Evolutionary conservation across 1,140 invertebrate genomes (phyloP).

Genomic region (Teleopsis dalmanni): DNA sequence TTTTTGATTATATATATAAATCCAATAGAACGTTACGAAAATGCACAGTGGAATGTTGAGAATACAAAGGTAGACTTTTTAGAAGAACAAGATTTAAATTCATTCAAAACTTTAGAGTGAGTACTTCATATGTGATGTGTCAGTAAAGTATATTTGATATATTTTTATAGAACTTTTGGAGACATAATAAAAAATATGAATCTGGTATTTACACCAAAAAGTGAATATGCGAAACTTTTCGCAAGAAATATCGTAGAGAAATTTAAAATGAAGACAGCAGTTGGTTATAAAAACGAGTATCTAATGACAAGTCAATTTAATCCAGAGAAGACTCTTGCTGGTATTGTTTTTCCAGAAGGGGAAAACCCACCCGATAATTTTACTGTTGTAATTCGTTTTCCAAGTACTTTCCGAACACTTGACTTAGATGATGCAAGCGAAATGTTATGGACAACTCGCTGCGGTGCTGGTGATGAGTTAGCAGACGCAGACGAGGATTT

Average conservation of each 20-base stretch:
- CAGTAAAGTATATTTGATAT: too few relatives aligned
- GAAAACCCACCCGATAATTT: too few relatives aligned
- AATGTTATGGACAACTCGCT: constrained; percentile 8
- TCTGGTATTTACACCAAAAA: background rate
- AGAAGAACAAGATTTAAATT: too few relatives aligned
- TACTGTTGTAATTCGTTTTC: constrained; percentile 4
- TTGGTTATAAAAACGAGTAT: background rate
- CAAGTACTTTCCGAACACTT: constrained; percentile 9
- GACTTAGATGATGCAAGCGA: background rate
- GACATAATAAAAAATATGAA: too few relatives aligned
- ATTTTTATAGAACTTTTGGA: too few relatives aligned
- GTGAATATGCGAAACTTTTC: background rate
- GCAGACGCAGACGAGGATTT: constrained; percentile 3
- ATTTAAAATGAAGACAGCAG: background rate
- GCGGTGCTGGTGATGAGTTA: background rate
- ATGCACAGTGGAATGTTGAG: too few relatives aligned
- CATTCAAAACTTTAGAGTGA: too few relatives aligned
- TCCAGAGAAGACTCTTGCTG: background rate
- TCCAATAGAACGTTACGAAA: too few relatives aligned
- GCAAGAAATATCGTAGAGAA: background rate
- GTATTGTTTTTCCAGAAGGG: background rate
- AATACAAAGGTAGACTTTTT: background rate
- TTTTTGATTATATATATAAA: background rate
- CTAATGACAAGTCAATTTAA: constrained; percentile 1
- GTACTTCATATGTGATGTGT: too few relatives aligned